Percentiles rank a stretch among this genome's conserved stretches.
phyloP scores from a whole-genome alignment of 2,797 vertebrate species.

The Girardinus metallicus region DNA sequence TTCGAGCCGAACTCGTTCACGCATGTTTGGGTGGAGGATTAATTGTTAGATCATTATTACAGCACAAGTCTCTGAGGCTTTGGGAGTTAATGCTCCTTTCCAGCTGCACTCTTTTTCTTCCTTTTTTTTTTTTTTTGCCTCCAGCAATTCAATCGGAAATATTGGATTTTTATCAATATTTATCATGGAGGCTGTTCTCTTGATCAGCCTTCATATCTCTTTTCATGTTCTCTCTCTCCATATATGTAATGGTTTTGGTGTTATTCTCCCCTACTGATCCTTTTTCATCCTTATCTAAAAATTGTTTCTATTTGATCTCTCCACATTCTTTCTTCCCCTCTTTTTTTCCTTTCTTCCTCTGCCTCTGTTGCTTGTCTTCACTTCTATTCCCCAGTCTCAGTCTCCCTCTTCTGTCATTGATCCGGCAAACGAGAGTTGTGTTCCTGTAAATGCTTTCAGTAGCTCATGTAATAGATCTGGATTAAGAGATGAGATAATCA shows the following conservation, averaged over 20 bases:
- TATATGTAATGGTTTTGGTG: conserved; percentile 51
- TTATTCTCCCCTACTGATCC: conserved; percentile 48
- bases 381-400: background rate
- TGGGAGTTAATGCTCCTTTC: conserved; percentile 1
- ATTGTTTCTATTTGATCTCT: conserved; percentile 61
- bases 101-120: conserved; percentile 6
- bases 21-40: conserved; percentile 12
- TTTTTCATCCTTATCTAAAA: conserved; percentile 52
- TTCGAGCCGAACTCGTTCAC: conserved; percentile 7
- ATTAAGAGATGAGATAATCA: conserved; percentile 1
- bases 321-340: conserved; percentile 27
- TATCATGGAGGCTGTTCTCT: too few relatives aligned
- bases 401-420: conserved; percentile 31
- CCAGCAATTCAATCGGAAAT: conserved; percentile 24
- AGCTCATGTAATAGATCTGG: conserved; percentile 27
- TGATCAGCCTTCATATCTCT: conserved; percentile 15
- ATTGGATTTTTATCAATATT: conserved; percentile 26
- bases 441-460: conserved; percentile 24
- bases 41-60: conserved; percentile 34
- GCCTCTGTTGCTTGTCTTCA: conserved; percentile 21
- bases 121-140: conserved; percentile 3
- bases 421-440: conserved; percentile 18
- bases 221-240: conserved; percentile 5
- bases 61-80: conserved; percentile 4
- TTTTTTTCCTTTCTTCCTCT: conserved; percentile 25